phyloP scores from a whole-genome alignment of 1,140 invertebrate species.

The Ips typographus region DNA sequence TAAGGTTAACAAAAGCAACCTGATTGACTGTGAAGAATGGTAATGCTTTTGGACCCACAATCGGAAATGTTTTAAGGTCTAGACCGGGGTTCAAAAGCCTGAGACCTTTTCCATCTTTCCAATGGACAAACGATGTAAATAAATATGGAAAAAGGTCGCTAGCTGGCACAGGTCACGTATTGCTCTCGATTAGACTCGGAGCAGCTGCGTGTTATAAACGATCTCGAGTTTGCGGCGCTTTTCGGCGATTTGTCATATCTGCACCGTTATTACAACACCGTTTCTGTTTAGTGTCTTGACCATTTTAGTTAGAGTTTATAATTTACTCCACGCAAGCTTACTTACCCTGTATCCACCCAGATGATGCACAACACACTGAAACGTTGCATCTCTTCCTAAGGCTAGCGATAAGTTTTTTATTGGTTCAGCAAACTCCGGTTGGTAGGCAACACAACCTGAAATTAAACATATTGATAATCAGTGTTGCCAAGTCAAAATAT shows the following conservation, averaged over 20 bases:
- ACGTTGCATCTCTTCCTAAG: conserved; percentile 81
- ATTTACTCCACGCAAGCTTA: conserved; percentile 34
- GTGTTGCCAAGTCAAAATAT: too few species aligned
- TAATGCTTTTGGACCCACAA: too few species aligned
- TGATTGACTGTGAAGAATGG: too few species aligned
- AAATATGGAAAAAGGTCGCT: conserved; percentile 30
- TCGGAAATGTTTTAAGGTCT: too few species aligned
- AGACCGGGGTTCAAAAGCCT: too few species aligned
- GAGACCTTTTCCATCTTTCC: too few species aligned
- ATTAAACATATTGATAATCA: background rate
- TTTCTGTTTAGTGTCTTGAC: conserved; percentile 25
- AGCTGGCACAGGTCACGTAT: conserved; percentile 44
- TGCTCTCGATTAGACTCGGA: conserved; percentile 30
- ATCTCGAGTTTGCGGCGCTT: conserved; percentile 52
- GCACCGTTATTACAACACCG: conserved; percentile 50
- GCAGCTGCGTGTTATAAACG: conserved; percentile 53
- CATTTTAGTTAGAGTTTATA: conserved; percentile 24
- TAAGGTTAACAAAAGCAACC: too few species aligned
- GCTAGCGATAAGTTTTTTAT: conserved; percentile 82
- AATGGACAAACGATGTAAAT: background rate
- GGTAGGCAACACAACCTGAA: conserved; percentile 60
- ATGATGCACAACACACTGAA: conserved; percentile 83
- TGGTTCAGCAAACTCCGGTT: conserved; percentile 81
- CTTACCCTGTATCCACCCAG: conserved; percentile 88
- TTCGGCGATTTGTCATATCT: conserved; percentile 53